These are phyloP conservation scores for Papilio protenor DNA, from an alignment of 2,888 invertebrate genomes.

Conservation along the genomic window DNA sequence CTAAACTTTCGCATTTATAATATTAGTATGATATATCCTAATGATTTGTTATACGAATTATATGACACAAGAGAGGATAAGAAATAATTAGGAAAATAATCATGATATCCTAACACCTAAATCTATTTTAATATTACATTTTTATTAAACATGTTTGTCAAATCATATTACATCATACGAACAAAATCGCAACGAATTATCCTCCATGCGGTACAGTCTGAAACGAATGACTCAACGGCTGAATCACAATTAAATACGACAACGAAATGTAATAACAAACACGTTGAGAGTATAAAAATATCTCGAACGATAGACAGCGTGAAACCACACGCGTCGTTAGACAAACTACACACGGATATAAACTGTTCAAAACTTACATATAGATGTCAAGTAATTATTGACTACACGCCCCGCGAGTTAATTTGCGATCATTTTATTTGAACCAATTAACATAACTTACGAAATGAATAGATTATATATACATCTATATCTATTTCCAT, in stretches of 20 bases:
- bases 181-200: slow-evolving; percentile 8
- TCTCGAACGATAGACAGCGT: slow-evolving; percentile 19
- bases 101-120: background rate
- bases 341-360: slow-evolving; percentile 14
- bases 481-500: no score
- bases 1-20: no score
- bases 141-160: background rate
- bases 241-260: slow-evolving; percentile 38
- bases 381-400: slow-evolving; percentile 15
- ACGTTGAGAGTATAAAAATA: slow-evolving; percentile 38
- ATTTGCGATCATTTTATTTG: background rate
- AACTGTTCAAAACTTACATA: slow-evolving; percentile 6
- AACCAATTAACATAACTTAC: no score
- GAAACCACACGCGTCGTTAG: slow-evolving; percentile 41
- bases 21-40: no score
- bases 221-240: slow-evolving; percentile 36
- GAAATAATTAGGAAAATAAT: no score
- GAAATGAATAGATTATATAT: no score
- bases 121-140: background rate
- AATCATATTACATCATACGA: slow-evolving; percentile 24
- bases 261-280: slow-evolving; percentile 22
- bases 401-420: background rate
- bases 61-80: no score
- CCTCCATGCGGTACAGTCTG: slow-evolving; percentile 16
- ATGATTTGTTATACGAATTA: no score